These are phyloP conservation scores for Channa maculata DNA, from an alignment of 2,113 vertebrate species.

Conservation along the genomic window DNA sequence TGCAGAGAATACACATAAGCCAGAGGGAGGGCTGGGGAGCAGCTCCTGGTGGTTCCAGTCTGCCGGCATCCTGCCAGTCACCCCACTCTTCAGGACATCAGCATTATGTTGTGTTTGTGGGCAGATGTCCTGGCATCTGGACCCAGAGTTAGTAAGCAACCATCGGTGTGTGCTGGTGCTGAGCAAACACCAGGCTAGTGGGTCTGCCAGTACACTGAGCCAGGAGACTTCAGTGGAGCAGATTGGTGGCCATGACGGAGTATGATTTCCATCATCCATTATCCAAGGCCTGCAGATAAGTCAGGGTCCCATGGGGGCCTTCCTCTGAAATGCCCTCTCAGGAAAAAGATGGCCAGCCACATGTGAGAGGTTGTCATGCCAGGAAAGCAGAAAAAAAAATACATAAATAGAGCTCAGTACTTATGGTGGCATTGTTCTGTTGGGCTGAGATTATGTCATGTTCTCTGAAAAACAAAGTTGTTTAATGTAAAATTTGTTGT, in stretches of 20 bases:
- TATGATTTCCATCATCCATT: slow-evolving; percentile 67
- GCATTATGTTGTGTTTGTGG: slow-evolving; percentile 28
- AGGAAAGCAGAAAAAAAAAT: slow-evolving; percentile 13
- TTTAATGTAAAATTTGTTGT: no score
- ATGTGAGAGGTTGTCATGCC: slow-evolving; percentile 45
- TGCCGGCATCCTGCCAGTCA: neutral
- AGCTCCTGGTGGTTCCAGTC: slow-evolving; percentile 9
- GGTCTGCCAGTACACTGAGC: neutral
- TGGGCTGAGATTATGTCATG: neutral
- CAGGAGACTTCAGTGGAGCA: slow-evolving; percentile 53
- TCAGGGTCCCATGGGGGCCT: slow-evolving; percentile 36
- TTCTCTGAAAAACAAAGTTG: no score
- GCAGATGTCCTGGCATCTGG: slow-evolving; percentile 77
- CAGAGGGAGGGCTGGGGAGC: neutral
- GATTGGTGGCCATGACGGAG: slow-evolving; percentile 68
- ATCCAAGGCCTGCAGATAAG: slow-evolving; percentile 46
- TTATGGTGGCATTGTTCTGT: neutral
- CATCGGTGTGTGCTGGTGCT: slow-evolving; percentile 18
- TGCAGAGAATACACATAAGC: slow-evolving; percentile 9
- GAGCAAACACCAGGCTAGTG: neutral
- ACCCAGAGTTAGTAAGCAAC: slow-evolving; percentile 31
- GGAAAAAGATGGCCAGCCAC: slow-evolving; percentile 39
- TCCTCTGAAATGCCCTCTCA: slow-evolving; percentile 27
- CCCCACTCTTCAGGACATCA: neutral
- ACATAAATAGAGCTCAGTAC: neutral